phyloP scores from a whole-genome alignment of 2,797 vertebrate genomes.

The Spheniscus humboldti region DNA sequence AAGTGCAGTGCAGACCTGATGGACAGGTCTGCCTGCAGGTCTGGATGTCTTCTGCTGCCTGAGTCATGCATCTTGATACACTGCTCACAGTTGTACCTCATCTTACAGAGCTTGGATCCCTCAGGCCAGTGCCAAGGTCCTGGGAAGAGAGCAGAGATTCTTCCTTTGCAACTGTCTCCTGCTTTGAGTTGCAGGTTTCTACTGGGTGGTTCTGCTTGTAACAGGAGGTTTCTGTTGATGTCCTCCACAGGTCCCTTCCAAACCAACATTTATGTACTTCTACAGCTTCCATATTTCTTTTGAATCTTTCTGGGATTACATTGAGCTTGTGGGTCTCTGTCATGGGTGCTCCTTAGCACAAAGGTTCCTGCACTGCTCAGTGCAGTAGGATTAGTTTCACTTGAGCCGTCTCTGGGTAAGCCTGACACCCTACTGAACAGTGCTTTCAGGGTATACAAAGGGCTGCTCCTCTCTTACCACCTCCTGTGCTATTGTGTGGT shows the following conservation, averaged over 20 bases:
- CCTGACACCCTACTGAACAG: neutral
- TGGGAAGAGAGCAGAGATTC: neutral
- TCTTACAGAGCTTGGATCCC: neutral
- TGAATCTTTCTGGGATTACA: neutral
- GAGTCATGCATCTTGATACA: too few species aligned
- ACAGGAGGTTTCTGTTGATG: neutral
- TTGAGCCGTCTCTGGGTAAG: neutral
- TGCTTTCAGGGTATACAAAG: neutral
- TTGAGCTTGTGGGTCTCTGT: neutral
- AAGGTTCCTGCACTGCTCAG: neutral
- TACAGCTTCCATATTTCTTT: neutral
- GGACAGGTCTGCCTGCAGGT: neutral
- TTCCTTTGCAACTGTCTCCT: neutral
- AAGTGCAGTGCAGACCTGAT: neutral
- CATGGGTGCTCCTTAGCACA: neutral
- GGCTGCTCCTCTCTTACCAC: neutral
- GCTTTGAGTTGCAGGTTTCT: neutral
- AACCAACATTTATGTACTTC: neutral
- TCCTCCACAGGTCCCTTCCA: neutral
- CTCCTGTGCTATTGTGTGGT: neutral
- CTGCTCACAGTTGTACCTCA: neutral
- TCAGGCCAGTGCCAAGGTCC: neutral
- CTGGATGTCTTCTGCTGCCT: neutral
- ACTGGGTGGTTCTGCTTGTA: neutral
- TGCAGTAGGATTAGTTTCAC: neutral